Conservation (phyloP, 2,113 vertebrate genomes). For the Perca schrenkii region DNA sequence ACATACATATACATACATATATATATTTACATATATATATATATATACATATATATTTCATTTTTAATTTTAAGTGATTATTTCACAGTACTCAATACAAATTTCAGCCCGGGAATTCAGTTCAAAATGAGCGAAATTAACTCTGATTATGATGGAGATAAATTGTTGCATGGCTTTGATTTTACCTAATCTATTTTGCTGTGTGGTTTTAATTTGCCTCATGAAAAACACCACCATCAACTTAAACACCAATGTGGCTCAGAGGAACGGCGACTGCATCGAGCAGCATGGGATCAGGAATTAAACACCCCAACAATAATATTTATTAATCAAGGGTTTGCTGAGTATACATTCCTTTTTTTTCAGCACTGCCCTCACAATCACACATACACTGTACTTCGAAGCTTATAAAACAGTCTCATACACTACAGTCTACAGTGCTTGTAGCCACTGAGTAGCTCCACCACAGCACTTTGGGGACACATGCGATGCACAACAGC, state of each 20-base stretch:
- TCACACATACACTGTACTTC: conserved; percentile 6
- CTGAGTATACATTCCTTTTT: conserved; percentile 25
- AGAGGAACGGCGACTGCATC: not conserved
- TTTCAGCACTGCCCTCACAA: conserved; percentile 8
- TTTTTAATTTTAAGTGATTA: not conserved
- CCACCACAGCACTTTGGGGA: conserved; percentile 10
- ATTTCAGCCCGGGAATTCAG: not conserved
- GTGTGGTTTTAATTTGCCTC: conserved; percentile 12
- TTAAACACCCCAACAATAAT: conserved; percentile 43
- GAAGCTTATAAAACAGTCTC: conserved; percentile 28
- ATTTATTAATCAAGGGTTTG: conserved; percentile 43
- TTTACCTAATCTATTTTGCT: conserved; percentile 3
- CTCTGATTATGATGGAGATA: not conserved
- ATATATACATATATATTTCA: not conserved
- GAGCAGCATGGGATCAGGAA: conserved; percentile 31
- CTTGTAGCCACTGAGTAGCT: conserved; percentile 23
- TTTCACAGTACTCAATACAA: not conserved
- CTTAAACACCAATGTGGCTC: conserved; percentile 24
- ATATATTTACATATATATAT: too few species aligned
- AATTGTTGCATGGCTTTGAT: not conserved
- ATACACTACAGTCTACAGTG: not conserved
- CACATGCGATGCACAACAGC: conserved; percentile 32
- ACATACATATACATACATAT: too few species aligned
- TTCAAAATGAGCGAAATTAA: not conserved
- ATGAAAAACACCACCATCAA: conserved; percentile 33